Conservation (phyloP, 2,888 invertebrate genomes). For the Sinodicranocentrus sp. region DNA sequence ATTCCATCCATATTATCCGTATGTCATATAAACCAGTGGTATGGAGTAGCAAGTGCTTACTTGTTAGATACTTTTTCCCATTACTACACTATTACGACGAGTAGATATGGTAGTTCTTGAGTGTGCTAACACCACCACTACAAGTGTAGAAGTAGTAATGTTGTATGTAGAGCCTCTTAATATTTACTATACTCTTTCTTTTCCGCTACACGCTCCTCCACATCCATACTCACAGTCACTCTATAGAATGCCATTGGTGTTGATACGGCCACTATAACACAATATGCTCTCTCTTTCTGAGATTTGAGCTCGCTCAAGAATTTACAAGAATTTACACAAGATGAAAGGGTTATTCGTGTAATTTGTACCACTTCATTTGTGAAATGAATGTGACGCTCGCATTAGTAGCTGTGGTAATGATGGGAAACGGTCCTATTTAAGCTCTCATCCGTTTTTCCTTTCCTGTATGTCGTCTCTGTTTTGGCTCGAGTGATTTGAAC, state of each 20-base stretch:
- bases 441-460: constrained; percentile 71
- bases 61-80: constrained; percentile 67
- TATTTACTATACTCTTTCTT: constrained; percentile 64
- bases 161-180: constrained; percentile 67
- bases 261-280: constrained; percentile 37
- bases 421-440: constrained; percentile 71
- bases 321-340: constrained; percentile 71
- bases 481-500: constrained; percentile 69
- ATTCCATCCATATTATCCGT: constrained; percentile 64
- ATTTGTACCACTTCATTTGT: constrained; percentile 72
- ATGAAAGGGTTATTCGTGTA: constrained; percentile 72
- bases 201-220: constrained; percentile 29
- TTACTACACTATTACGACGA: constrained; percentile 64
- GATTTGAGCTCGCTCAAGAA: constrained; percentile 68
- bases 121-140: constrained; percentile 66
- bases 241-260: constrained; percentile 23
- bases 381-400: constrained; percentile 72
- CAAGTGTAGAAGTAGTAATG: constrained; percentile 63
- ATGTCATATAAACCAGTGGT: constrained; percentile 57
- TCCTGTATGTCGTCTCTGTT: constrained; percentile 63
- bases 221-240: constrained; percentile 33
- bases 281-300: constrained; percentile 48
- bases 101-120: constrained; percentile 66
- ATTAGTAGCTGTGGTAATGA: constrained; percentile 72
- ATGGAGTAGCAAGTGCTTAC: constrained; percentile 62